Evolutionary conservation across 2,888 invertebrate genomes (phyloP), one percentile per base, ranked within the genome.

Genomic region (Falcaria lacertinaria): DNA sequence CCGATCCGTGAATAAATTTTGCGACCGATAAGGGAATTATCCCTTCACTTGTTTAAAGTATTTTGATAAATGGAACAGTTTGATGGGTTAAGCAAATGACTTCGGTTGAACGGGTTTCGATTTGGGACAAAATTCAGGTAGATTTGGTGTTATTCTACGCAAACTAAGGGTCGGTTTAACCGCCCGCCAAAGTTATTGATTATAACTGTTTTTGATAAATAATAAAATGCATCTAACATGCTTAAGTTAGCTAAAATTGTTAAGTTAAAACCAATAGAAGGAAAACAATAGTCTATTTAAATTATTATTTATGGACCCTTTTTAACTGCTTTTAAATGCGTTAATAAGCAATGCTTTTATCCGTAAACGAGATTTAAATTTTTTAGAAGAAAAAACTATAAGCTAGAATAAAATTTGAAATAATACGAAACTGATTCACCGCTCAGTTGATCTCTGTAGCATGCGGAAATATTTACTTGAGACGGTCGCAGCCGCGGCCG

Each of bases 371-470:
- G n/a, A n/a, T n/a, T n/a, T n/a, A n/a, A n/a, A n/a, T n/a, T n/a
- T n/a, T n/a, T n/a, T n/a, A n/a, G n/a, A n/a, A 22, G 22, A 22
- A 22, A 22, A 5, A 6, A 22, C 7, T 22, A 2, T 22, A 22
- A 22, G 19, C 19, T n/a, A n/a, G n/a, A n/a, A 15, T 13, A 11
- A 38, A 25, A 13, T 25, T 25, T 14, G 25, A 25, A 38, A 38
- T 28, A 38, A 28, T 28, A 32, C 15, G 15, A 15, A 39, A 39
- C 33, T n/a, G 39, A 39, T 39, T 39, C 28, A 8, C n/a, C 16
- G 39, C 39, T 15, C 8, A 16, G 34, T 34, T 34, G 34, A 16
- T 34, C 8, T 16, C 34, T 16, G 16, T 4, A 16, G 16, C n/a
- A 34, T 16, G 16, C 34, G 16, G 16, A 34, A 34, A 16, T 5